Conservation (phyloP, 2,888 invertebrate genomes). For the Andrena bucephala region DNA sequence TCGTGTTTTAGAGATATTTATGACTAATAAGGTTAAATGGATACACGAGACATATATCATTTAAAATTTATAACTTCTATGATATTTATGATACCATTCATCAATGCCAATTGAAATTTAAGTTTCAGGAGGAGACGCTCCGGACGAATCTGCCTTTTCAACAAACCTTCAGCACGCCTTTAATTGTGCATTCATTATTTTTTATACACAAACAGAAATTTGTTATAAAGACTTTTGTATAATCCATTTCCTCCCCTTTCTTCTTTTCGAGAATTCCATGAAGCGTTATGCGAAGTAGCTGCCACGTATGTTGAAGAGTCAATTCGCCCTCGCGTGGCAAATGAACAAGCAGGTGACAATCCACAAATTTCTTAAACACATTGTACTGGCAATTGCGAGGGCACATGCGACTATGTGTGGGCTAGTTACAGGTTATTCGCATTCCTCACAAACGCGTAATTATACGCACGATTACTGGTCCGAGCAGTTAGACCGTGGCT, state of each 20-base stretch:
- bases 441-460: constrained; percentile 54
- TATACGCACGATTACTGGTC: constrained; percentile 52
- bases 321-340: background rate
- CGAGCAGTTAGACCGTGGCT: constrained; percentile 41
- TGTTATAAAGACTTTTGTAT: background rate
- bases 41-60: too few species aligned
- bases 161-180: background rate
- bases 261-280: background rate
- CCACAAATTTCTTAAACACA: constrained; percentile 23
- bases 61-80: too few species aligned
- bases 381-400: constrained; percentile 44
- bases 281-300: background rate
- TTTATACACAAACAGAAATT: background rate
- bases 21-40: too few species aligned
- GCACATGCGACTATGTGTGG: background rate
- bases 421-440: constrained; percentile 45
- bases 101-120: background rate
- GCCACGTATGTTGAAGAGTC: background rate
- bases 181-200: background rate
- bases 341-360: constrained; percentile 31
- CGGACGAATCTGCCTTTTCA: background rate
- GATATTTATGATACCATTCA: background rate
- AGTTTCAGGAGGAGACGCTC: background rate
- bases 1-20: too few species aligned
- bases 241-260: background rate